phyloP scores from a whole-genome alignment of 2,888 invertebrate species.

The Noctua pronuba region DNA sequence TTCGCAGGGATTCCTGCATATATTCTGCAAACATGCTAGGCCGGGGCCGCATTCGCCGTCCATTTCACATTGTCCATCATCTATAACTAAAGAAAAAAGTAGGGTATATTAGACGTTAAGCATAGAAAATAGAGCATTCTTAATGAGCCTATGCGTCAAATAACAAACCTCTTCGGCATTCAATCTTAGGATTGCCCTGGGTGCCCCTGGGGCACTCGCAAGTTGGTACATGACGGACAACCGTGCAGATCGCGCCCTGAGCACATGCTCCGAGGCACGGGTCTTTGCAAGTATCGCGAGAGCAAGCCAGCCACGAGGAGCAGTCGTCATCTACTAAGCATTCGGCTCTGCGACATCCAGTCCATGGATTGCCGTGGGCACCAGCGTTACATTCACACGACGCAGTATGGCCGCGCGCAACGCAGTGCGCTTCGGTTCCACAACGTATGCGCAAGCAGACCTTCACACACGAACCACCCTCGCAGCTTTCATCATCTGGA shows the following conservation, averaged over 20 bases:
- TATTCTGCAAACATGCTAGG: constrained; percentile 94
- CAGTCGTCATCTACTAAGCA: constrained; percentile 95
- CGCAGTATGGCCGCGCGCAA: constrained; percentile 94
- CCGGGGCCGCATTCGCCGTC: constrained; percentile 97
- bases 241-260: constrained; percentile 93
- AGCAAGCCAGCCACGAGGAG: constrained; percentile 94
- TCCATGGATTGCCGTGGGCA: constrained; percentile 94
- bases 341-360: constrained; percentile 94
- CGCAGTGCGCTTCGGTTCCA: constrained; percentile 94
- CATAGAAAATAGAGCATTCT: not conserved
- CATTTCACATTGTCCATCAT: constrained; percentile 92
- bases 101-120: not conserved
- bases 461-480: constrained; percentile 95
- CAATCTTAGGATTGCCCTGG: constrained; percentile 93
- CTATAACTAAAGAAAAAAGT: constrained; percentile 80
- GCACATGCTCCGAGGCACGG: constrained; percentile 96
- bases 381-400: constrained; percentile 94
- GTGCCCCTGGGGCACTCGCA: constrained; percentile 96
- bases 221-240: constrained; percentile 93
- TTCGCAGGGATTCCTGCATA: constrained; percentile 95
- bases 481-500: constrained; percentile 94
- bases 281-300: constrained; percentile 94
- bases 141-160: not conserved
- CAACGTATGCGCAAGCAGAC: constrained; percentile 95
- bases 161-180: constrained; percentile 91